phyloP scores from a whole-genome alignment of 2,113 vertebrate genomes.

The Lycocorax pyrrhopterus region DNA sequence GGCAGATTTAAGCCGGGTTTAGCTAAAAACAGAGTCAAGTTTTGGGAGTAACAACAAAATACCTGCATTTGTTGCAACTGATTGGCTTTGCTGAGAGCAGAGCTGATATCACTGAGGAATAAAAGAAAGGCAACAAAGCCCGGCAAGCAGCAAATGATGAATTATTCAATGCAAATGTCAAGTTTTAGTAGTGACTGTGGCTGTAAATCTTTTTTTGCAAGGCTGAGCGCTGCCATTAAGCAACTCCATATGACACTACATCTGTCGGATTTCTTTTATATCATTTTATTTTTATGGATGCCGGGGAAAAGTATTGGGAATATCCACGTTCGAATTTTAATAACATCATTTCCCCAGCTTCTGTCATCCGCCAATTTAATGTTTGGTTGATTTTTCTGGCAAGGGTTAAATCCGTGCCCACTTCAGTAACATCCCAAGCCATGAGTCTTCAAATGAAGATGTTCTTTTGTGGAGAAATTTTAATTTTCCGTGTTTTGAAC shows the following conservation, averaged over 20 bases:
- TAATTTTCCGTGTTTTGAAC: background rate
- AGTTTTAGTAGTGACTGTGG: background rate
- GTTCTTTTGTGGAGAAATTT: background rate
- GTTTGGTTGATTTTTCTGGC: background rate
- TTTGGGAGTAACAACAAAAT: background rate
- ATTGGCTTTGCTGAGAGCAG: background rate
- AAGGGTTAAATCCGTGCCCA: background rate
- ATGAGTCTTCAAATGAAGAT: background rate
- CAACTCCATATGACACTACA: constrained; percentile 31
- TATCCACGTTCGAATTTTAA: background rate
- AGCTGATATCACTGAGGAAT: background rate
- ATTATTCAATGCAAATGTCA: constrained; percentile 41
- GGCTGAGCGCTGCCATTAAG: constrained; percentile 45
- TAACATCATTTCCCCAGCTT: background rate
- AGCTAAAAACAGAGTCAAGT: background rate
- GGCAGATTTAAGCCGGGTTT: background rate
- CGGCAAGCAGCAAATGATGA: constrained; percentile 1
- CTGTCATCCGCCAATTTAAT: background rate
- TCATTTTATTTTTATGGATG: background rate
- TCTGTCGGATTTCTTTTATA: constrained; percentile 19
- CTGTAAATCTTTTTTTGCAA: constrained; percentile 35
- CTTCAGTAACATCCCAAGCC: background rate
- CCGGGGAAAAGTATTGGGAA: background rate
- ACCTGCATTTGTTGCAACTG: background rate
- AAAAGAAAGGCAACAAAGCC: background rate